These are phyloP conservation scores for Heliconius hermathena DNA, from an alignment of 1,140 invertebrate species.

Conservation along the genomic window DNA sequence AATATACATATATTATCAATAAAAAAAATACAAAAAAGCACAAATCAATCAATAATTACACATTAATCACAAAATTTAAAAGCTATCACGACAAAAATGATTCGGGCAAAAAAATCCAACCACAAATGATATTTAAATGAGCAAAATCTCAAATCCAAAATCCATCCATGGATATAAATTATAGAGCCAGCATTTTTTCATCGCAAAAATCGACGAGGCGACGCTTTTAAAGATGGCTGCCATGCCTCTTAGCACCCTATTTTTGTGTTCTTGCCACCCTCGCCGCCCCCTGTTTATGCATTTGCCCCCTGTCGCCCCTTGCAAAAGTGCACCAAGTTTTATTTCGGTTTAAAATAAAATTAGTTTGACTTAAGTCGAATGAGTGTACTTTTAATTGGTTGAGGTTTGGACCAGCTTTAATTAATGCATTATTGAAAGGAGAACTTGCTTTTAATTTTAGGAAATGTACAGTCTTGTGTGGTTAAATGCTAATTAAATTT, in stretches of 20 bases:
- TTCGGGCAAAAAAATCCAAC: conserved; percentile 5
- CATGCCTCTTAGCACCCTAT: conserved; percentile 70
- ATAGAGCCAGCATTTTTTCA: conserved; percentile 51
- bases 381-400: conserved; percentile 57
- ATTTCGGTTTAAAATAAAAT: conserved; percentile 57
- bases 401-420: conserved; percentile 38
- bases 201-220: conserved; percentile 60
- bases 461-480: conserved; percentile 8
- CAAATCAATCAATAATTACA: neutral
- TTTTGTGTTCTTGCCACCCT: conserved; percentile 71
- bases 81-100: conserved; percentile 2
- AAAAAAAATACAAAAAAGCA: no score
- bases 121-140: conserved; percentile 31
- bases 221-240: conserved; percentile 65
- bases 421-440: conserved; percentile 39
- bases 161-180: conserved; percentile 47
- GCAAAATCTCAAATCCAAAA: conserved; percentile 31
- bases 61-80: neutral
- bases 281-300: conserved; percentile 57
- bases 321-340: conserved; percentile 61
- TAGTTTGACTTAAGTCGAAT: conserved; percentile 52
- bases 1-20: no score
- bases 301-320: conserved; percentile 50
- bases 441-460: conserved; percentile 22
- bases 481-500: conserved; percentile 14